Evolutionary conservation across 1,140 invertebrate genomes (phyloP).

Genomic region (Drosophila rhopaloa): DNA sequence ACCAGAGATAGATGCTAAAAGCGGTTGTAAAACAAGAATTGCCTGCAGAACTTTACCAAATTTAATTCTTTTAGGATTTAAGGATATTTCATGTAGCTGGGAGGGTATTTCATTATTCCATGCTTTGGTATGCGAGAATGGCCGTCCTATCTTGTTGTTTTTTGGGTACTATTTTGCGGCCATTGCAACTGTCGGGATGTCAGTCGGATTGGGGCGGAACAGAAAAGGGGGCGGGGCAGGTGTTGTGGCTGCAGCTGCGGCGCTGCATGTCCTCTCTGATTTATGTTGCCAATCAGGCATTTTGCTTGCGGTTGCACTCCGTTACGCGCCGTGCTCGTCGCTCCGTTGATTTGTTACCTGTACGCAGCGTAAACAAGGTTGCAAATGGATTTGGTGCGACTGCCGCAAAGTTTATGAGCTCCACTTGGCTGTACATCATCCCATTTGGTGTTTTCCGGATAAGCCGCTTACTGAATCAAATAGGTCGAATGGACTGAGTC

Average conservation of each 20-base stretch:
- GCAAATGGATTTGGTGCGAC: slow-evolving; percentile 55
- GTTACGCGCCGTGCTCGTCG: slow-evolving; percentile 7
- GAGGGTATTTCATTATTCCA: slow-evolving; percentile 6
- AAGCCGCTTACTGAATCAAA: slow-evolving; percentile 50
- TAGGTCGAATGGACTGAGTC: slow-evolving; percentile 14
- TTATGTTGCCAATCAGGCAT: slow-evolving; percentile 79
- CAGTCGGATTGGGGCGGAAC: slow-evolving; percentile 19
- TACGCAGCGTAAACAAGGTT: slow-evolving; percentile 72
- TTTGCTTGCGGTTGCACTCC: slow-evolving; percentile 61
- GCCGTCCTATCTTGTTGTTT: not conserved
- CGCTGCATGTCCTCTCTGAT: slow-evolving; percentile 56
- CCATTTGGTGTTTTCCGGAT: slow-evolving; percentile 34
- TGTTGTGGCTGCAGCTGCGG: slow-evolving; percentile 35
- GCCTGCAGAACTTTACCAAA: no score
- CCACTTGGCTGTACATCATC: slow-evolving; percentile 36
- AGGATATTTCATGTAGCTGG: not conserved
- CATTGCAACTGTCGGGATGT: slow-evolving; percentile 36
- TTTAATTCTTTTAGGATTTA: not conserved
- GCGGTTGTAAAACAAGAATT: not conserved
- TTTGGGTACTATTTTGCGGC: slow-evolving; percentile 36
- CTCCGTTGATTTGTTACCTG: slow-evolving; percentile 71
- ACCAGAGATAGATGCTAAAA: not conserved
- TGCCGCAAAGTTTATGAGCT: slow-evolving; percentile 44
- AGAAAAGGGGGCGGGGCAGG: slow-evolving; percentile 11
- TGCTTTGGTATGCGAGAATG: not conserved